Conservation (phyloP, 2,888 invertebrate species). For the Papilio protenor region DNA sequence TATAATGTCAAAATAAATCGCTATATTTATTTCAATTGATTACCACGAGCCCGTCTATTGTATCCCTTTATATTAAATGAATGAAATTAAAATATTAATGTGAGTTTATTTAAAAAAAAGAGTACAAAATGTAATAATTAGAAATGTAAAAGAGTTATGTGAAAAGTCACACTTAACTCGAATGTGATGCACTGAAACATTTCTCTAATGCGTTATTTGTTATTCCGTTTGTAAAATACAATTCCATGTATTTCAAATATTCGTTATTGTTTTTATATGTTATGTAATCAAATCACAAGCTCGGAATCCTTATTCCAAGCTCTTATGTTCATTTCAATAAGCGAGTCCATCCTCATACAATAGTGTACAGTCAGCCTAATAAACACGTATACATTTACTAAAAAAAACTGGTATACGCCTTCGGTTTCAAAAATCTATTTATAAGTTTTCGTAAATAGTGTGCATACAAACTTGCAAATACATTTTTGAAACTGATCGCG, state of each 20-base stretch:
- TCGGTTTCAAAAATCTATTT: too few species aligned
- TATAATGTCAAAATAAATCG: slow-evolving; percentile 48
- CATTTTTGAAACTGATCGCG: too few species aligned
- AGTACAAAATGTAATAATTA: slow-evolving; percentile 23
- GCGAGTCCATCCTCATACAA: slow-evolving; percentile 50
- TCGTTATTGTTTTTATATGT: neutral
- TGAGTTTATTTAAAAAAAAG: slow-evolving; percentile 24
- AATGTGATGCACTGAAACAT: neutral
- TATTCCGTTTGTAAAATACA: neutral
- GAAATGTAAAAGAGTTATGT: neutral
- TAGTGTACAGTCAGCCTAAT: slow-evolving; percentile 50
- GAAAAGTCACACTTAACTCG: neutral
- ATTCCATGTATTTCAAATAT: neutral
- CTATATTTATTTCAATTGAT: slow-evolving; percentile 49
- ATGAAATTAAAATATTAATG: neutral
- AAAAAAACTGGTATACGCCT: too few species aligned
- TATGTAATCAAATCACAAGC: neutral
- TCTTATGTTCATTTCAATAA: neutral
- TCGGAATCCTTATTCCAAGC: neutral
- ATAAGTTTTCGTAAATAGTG: too few species aligned
- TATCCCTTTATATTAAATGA: slow-evolving; percentile 19
- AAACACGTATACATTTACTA: too few species aligned
- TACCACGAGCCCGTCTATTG: slow-evolving; percentile 51
- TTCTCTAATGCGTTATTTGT: neutral
- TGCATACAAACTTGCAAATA: too few species aligned